Conservation (phyloP, 2,113 vertebrate genomes). For the Riparia riparia region DNA sequence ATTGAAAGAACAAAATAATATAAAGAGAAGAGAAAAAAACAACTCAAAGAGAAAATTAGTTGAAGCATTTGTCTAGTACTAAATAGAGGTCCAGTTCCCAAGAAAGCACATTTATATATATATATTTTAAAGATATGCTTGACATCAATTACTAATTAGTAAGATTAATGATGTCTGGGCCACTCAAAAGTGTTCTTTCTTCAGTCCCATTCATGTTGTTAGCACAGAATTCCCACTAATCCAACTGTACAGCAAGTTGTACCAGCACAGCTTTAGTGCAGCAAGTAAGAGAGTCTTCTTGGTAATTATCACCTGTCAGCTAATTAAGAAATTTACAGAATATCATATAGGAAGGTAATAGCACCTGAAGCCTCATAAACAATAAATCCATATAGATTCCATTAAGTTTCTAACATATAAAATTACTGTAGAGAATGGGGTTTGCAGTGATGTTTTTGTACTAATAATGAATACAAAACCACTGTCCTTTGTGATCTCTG, state of each 20-base stretch:
- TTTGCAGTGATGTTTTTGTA: background rate
- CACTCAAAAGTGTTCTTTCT: background rate
- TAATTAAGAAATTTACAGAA: constrained; percentile 2
- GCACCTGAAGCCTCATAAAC: background rate
- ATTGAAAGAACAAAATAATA: constrained; percentile 51
- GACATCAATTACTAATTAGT: background rate
- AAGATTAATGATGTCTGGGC: background rate
- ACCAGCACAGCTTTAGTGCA: background rate
- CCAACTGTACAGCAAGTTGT: background rate
- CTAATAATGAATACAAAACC: background rate
- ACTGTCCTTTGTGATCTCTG: background rate
- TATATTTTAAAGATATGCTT: background rate
- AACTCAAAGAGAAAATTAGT: constrained; percentile 28
- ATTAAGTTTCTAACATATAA: background rate
- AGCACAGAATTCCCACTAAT: background rate
- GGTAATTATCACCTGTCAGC: background rate
- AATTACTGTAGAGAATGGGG: background rate
- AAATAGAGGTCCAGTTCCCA: background rate
- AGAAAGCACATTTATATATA: background rate
- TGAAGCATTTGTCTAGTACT: constrained; percentile 3
- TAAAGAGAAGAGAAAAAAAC: background rate
- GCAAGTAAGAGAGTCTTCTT: background rate
- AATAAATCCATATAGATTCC: background rate
- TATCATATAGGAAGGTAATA: background rate
- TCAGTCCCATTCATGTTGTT: background rate